Conservation (phyloP, 2,113 vertebrate species). For the Entomyzon cyanotis region DNA sequence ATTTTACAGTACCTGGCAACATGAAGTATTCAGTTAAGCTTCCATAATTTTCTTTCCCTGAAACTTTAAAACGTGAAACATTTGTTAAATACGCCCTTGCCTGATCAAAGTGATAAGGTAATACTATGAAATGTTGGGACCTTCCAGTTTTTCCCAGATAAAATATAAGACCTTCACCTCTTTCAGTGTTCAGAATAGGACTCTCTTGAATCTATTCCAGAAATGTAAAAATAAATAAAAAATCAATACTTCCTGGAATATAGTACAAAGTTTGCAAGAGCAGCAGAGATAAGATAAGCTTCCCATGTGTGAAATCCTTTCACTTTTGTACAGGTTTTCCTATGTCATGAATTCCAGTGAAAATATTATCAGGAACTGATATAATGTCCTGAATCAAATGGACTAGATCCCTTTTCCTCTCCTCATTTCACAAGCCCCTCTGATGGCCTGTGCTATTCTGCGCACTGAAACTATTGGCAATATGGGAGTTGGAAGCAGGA, state of each 20-base stretch:
- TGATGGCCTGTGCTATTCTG: neutral
- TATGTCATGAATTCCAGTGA: slow-evolving; percentile 30
- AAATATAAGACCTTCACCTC: slow-evolving; percentile 34
- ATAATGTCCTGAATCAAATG: neutral
- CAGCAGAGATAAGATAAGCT: slow-evolving; percentile 63
- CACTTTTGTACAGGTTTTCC: slow-evolving; percentile 12
- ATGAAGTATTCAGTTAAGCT: neutral
- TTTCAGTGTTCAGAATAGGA: slow-evolving; percentile 5
- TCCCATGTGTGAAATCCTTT: slow-evolving; percentile 51
- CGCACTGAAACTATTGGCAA: neutral
- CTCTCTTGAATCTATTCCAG: slow-evolving; percentile 46
- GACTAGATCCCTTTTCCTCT: neutral
- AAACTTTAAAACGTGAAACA: neutral
- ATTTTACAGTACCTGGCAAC: neutral
- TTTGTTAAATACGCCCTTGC: neutral
- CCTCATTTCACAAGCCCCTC: neutral
- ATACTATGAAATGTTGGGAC: slow-evolving; percentile 41
- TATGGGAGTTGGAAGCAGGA: neutral
- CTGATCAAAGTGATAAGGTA: neutral
- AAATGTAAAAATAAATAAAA: slow-evolving; percentile 62
- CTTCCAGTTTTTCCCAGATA: slow-evolving; percentile 39
- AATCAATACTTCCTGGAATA: slow-evolving; percentile 58
- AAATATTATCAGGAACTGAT: slow-evolving; percentile 16
- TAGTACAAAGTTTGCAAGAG: slow-evolving; percentile 60
- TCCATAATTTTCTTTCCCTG: neutral